These are phyloP conservation scores for Drosophila dives DNA, from an alignment of 2,888 invertebrate genomes.

Conservation along the genomic window DNA sequence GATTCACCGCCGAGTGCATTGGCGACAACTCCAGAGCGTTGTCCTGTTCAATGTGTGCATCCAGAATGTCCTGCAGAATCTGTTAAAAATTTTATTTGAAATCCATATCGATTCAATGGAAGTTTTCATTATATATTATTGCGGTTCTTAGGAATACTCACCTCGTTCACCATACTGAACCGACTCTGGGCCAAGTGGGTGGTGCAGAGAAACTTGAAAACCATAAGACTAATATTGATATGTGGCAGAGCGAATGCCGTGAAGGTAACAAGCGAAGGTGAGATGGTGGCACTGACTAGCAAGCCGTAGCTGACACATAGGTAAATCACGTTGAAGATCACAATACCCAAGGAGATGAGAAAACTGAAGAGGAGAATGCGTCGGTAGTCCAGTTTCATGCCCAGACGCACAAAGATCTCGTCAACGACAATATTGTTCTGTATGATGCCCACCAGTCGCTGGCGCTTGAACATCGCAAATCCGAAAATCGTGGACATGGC, in stretches of 20 bases:
- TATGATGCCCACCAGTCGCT: conserved; percentile 73
- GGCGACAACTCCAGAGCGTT: conserved; percentile 77
- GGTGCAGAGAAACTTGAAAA: conserved; percentile 82
- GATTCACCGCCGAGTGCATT: conserved; percentile 72
- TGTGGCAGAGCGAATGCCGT: conserved; percentile 82
- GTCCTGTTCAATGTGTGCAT: conserved; percentile 75
- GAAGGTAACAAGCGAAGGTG: conserved; percentile 82
- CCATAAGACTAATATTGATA: conserved; percentile 82
- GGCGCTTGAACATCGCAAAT: conserved; percentile 77
- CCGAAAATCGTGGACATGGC: conserved; percentile 83
- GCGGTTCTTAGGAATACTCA: conserved; percentile 44
- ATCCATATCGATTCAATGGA: neutral
- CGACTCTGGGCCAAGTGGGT: conserved; percentile 80
- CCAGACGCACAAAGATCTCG: conserved; percentile 80
- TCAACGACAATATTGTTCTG: conserved; percentile 79
- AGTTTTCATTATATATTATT: neutral
- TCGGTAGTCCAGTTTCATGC: conserved; percentile 81
- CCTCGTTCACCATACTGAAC: conserved; percentile 82
- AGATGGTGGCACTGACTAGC: conserved; percentile 77
- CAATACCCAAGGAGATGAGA: conserved; percentile 78
- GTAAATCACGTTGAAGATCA: conserved; percentile 81
- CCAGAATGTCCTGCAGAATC: conserved; percentile 82
- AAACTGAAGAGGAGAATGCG: conserved; percentile 76
- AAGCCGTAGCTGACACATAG: conserved; percentile 81
- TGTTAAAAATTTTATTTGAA: conserved; percentile 19